Conservation (phyloP, 2,888 invertebrate species). For the Rhagophthalmus giganteus region DNA sequence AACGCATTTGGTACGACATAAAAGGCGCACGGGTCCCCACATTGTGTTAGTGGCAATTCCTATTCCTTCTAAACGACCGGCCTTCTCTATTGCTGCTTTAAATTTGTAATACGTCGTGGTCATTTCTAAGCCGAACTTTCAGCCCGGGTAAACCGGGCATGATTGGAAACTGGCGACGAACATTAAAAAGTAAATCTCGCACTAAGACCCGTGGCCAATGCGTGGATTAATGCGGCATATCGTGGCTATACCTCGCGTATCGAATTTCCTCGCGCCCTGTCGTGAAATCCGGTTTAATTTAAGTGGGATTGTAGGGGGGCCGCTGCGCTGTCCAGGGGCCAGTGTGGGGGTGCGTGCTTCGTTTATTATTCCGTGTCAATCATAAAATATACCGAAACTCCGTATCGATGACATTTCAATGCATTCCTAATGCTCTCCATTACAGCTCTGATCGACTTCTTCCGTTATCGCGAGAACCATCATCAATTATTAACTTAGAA, state of each 20-base stretch:
- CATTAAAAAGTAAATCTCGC: constrained; percentile 55
- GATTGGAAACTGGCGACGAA: constrained; percentile 53
- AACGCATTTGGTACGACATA: constrained; percentile 38
- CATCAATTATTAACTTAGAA: no score
- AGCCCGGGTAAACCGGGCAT: constrained; percentile 30
- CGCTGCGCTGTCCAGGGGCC: constrained; percentile 42
- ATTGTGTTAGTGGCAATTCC: constrained; percentile 36
- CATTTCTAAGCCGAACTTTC: constrained; percentile 30
- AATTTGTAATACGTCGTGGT: constrained; percentile 36
- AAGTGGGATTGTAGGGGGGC: constrained; percentile 47
- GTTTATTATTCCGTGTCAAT: constrained; percentile 51
- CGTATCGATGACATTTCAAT: constrained; percentile 55
- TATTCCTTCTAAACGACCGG: constrained; percentile 34
- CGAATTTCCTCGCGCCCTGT: constrained; percentile 47
- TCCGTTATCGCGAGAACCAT: constrained; percentile 13
- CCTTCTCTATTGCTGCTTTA: constrained; percentile 34
- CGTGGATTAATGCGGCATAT: constrained; percentile 52
- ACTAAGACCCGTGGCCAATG: constrained; percentile 54
- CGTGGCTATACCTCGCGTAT: constrained; percentile 38
- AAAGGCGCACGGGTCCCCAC: constrained; percentile 36
- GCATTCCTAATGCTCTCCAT: constrained; percentile 48
- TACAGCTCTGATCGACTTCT: constrained; percentile 8
- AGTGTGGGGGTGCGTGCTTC: constrained; percentile 38
- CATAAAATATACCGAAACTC: constrained; percentile 53
- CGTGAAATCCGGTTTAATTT: constrained; percentile 52